Base-by-base conservation (phyloP, 1,140 invertebrate genomes). In the Cepaea nemoralis region DNA sequence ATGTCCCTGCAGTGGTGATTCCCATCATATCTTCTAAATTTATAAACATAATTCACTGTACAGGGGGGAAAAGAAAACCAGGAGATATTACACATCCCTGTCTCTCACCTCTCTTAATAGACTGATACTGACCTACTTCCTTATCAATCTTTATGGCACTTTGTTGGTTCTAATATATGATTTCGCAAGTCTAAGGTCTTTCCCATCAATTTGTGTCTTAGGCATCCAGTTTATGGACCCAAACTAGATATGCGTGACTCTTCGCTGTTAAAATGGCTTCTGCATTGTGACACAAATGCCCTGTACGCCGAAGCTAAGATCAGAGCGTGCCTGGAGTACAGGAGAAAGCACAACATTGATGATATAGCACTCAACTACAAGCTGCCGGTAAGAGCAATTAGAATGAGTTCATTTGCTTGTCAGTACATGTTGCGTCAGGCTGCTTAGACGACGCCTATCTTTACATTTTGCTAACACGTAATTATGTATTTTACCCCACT, bases 201-300 rank as follows among this genome's bases (percentile, higher is more conserved):
- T n/a, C n/a, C n/a, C n/a, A n/a, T n/a, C n/a, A n/a, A n/a, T 69
- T 35, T 69, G 31, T 70, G 5, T 39, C 40, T 40, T 42, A 70
- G 69, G 10, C 71, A 74, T 48, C 24, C 16, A 3, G 6, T 50
- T 16, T 74, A 74, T 45, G 42, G 71, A 39, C 5, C 2, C 27
- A 74, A 48, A 74, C 22, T 74, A 8, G 71, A 74, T 31, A n/a
- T 74, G 71, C 31, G 24, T 27, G 71, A 74, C 33, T 31, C 31
- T 31, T 14, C 42, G 3, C 42, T 74, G 71, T 31, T 31, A 6
- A 74, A 74, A 19, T 74, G 71, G 71, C 71, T 74, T n/a, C 14
- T 10, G 2, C 12, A 42, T n/a, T 74, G 37, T 45, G 42, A 74
- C 39, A 33, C 24, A n/a, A 27, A 48, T 42, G 71, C 27, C 71